phyloP scores from a whole-genome alignment of 2,797 vertebrate genomes.

The Etheostoma nigrum region DNA sequence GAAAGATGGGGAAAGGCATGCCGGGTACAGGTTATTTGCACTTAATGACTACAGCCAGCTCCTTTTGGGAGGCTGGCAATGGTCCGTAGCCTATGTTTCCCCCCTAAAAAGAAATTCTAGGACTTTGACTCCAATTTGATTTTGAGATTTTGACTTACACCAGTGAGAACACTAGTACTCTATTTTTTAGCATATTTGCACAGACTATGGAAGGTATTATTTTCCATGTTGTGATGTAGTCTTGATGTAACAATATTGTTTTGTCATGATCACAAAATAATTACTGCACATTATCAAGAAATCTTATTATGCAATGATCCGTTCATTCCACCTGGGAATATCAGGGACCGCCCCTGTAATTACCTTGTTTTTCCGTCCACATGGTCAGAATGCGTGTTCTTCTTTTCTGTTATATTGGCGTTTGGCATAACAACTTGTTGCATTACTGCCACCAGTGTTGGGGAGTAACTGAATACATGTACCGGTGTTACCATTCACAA shows the following conservation, averaged over 20 bases:
- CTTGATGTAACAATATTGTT: not conserved
- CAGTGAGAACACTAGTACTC: not conserved
- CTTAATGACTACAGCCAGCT: conserved; percentile 29
- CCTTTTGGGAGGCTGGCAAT: conserved; percentile 26
- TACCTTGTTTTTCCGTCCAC: too few species aligned
- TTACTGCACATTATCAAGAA: not conserved
- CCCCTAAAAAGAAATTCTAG: conserved; percentile 14
- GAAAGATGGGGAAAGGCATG: conserved; percentile 43
- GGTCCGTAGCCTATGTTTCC: not conserved
- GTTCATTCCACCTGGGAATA: too few species aligned
- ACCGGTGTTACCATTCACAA: too few species aligned
- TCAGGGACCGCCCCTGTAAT: too few species aligned
- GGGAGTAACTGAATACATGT: too few species aligned
- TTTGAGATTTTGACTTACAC: conserved; percentile 12
- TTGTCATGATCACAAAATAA: conserved; percentile 1
- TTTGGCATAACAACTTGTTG: too few species aligned
- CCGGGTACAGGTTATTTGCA: conserved; percentile 37
- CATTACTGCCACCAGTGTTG: too few species aligned
- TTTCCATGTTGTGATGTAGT: not conserved
- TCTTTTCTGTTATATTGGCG: too few species aligned
- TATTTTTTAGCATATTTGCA: conserved; percentile 5
- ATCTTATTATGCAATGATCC: too few species aligned
- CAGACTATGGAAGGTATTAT: not conserved
- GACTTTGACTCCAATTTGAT: conserved; percentile 19
- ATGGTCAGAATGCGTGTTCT: too few species aligned